A percentile compares a stretch with the other conserved stretches of the same genome.
Evolutionary conservation across 2,797 vertebrate genomes (phyloP).

Genomic region (Sylvilagus floridanus): DNA sequence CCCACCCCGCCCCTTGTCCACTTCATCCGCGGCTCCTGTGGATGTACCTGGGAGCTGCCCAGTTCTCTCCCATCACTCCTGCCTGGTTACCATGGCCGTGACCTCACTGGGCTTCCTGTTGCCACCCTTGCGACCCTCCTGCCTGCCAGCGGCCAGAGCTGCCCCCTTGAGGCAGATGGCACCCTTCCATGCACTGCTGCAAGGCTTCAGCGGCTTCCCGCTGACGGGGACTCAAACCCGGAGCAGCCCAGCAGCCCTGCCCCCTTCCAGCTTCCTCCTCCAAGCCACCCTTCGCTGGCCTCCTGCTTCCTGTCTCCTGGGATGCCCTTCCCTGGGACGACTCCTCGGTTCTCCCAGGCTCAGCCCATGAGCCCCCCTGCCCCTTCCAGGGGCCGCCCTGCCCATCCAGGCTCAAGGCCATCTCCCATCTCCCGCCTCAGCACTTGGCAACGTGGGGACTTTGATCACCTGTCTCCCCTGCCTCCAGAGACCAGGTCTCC

Average conservation of each 20-base stretch:
- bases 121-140: too few relatives aligned
- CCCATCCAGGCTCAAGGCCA: neutral
- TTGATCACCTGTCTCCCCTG: neutral
- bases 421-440: neutral
- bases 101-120: neutral
- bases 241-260: neutral
- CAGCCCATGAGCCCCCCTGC: neutral
- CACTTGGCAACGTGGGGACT: neutral
- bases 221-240: neutral
- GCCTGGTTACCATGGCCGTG: accelerated
- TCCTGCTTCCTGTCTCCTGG: neutral
- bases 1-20: accelerated
- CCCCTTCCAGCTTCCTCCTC: neutral
- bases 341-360: neutral
- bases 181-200: neutral
- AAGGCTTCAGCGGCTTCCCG: neutral
- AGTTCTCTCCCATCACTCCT: neutral
- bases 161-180: neutral
- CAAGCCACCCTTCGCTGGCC: neutral
- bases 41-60: neutral
- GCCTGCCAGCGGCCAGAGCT: neutral
- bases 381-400: neutral
- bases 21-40: neutral
- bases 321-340: neutral
- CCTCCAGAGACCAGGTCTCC: neutral